Base-by-base conservation (phyloP, 2,797 vertebrate genomes). In the Eurystomus glaucurus region DNA sequence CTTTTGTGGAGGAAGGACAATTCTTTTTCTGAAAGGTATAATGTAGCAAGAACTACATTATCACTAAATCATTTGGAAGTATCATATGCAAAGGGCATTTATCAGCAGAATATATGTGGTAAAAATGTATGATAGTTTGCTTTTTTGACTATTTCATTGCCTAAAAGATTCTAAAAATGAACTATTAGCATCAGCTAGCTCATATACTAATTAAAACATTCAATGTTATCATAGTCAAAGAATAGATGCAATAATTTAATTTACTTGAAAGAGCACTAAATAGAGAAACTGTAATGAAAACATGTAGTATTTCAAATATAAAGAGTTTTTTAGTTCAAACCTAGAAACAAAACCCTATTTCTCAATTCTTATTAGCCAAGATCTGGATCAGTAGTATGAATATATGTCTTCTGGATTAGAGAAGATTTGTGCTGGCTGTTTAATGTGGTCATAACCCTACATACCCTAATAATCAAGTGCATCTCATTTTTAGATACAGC, bases 41-140 rank as follows among this genome's bases (percentile, higher is more conserved):
- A 65, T 18, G 5, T 35, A 66, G 10, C 45, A 88, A 35, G 16
- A 89, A 31, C 37, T 46, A 62, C 88, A 90, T 31, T 88, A 18
- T 41, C 33, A 45, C 62, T 88, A 94, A 98, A 95, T 71, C 20
- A 65, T 85, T 95, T 31, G 2, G 52, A 55, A 74, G 5, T 61
- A 28, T 29, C 48, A 14, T 43, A 81, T 48, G 43, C 51, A 75
- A 96, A 96, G 54, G 35, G 22, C 29, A 90, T 50, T 95, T 72
- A 39, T 29, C 35, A 60, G 4, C 13, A 37, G 35, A 87, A 57
- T 17, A 45, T 0, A 0, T n/a, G 15, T 20, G 66, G 26, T 79
- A 64, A 88, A 91, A 23, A 78, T 94, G 14, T 35, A 76, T 22
- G 57, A 81, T 57, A 80, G 37, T 87, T 77, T 95, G 61, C 10